Conservation (phyloP, 2,113 vertebrate species). For the Ascaphus truei region DNA sequence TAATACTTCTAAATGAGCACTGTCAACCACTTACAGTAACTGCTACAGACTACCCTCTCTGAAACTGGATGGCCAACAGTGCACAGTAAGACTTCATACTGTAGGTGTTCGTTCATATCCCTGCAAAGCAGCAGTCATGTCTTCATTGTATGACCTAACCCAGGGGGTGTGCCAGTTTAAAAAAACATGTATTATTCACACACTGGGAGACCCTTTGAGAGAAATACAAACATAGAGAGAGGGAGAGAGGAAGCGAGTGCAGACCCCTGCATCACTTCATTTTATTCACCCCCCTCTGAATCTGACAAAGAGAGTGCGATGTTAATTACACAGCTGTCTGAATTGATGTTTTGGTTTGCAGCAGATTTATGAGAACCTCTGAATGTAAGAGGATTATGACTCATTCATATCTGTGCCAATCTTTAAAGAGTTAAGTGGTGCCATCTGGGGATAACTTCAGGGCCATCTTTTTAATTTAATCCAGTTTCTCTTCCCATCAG, state of each 20-base stretch:
- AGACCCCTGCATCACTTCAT: background rate
- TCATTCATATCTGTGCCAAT: slow-evolving; percentile 20
- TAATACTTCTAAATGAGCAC: background rate
- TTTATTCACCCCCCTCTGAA: too few species aligned
- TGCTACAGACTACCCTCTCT: too few species aligned
- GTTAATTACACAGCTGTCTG: background rate
- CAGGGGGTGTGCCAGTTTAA: too few species aligned
- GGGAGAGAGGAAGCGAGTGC: background rate
- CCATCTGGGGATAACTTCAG: background rate
- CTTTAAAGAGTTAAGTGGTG: slow-evolving; percentile 36
- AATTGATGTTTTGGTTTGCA: background rate
- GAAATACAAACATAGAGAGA: background rate
- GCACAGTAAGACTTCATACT: background rate
- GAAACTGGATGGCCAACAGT: background rate
- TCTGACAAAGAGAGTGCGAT: too few species aligned
- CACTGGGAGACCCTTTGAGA: background rate
- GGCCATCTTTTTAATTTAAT: slow-evolving; percentile 21
- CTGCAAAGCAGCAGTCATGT: too few species aligned
- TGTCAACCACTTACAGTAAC: background rate
- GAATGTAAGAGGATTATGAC: background rate
- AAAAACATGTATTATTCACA: background rate
- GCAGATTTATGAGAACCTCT: background rate
- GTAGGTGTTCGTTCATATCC: too few species aligned
- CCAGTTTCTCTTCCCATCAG: background rate
- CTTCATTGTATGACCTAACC: too few species aligned